Percentiles rank a stretch among this genome's conserved stretches.
Evolutionary conservation across 2,113 vertebrate species (phyloP).

Genomic region (Arenaria interpres): DNA sequence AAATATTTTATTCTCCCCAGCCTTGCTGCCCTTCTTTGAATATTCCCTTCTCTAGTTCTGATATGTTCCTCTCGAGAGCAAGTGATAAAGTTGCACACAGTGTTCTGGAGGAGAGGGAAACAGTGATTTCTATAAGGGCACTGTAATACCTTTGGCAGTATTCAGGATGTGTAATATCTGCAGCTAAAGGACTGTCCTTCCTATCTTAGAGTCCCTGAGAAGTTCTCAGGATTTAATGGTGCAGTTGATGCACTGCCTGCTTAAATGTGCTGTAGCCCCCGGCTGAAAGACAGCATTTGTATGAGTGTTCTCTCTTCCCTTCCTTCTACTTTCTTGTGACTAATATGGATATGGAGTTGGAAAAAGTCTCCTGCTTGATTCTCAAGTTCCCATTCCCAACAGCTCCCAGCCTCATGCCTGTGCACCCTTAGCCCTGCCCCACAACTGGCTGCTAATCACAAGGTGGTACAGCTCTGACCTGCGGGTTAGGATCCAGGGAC

Average conservation of each 20-base stretch:
- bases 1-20: neutral
- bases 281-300: neutral
- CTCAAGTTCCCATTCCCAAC: neutral
- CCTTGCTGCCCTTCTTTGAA: neutral
- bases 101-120: neutral
- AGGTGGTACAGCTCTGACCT: neutral
- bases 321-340: neutral
- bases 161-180: neutral
- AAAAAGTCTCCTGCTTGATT: neutral
- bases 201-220: neutral
- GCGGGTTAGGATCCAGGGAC: no score
- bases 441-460: neutral
- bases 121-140: neutral
- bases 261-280: neutral
- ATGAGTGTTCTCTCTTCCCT: neutral
- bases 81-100: neutral
- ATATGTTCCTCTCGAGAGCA: neutral
- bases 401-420: neutral
- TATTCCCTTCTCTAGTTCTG: neutral
- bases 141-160: neutral
- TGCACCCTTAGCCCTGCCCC: neutral
- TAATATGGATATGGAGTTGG: neutral
- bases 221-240: neutral
- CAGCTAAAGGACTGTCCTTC: neutral
- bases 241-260: accelerated